Percentiles rank a stretch among this genome's conserved stretches.
phyloP scores from a whole-genome alignment of 2,113 vertebrate genomes.

The Xiphophorus maculatus region DNA sequence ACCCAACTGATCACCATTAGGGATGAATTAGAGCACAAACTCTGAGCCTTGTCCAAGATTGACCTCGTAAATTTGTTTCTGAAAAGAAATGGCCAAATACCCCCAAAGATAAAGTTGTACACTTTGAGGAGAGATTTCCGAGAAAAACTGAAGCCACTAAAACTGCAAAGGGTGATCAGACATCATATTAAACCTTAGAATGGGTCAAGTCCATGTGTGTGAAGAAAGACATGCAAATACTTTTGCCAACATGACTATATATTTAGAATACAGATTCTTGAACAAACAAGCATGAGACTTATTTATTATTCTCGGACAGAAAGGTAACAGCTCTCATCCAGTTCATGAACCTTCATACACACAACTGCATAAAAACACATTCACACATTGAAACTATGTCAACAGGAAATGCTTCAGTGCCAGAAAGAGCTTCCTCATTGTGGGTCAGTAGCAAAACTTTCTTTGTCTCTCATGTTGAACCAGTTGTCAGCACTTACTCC shows the following conservation, averaged over 20 bases:
- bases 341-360: slow-evolving; percentile 3
- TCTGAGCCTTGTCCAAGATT: too few relatives aligned
- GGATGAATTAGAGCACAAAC: too few relatives aligned
- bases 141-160: background rate
- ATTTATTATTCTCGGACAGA: background rate
- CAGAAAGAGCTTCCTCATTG: background rate
- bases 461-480: background rate
- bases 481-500: background rate
- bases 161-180: background rate
- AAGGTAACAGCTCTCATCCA: background rate
- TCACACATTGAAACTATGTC: slow-evolving; percentile 31
- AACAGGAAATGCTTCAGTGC: slow-evolving; percentile 57
- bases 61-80: too few relatives aligned
- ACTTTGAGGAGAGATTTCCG: background rate
- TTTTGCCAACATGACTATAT: background rate
- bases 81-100: background rate
- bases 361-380: background rate
- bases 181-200: background rate
- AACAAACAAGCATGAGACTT: background rate
- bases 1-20: too few relatives aligned
- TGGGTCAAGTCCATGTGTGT: background rate
- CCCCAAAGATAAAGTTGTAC: background rate
- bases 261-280: background rate
- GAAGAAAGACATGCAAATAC: background rate
- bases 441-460: slow-evolving; percentile 1